Evolutionary conservation across 2,888 invertebrate genomes (phyloP).

Genomic region (Andrena chrysosceles): DNA sequence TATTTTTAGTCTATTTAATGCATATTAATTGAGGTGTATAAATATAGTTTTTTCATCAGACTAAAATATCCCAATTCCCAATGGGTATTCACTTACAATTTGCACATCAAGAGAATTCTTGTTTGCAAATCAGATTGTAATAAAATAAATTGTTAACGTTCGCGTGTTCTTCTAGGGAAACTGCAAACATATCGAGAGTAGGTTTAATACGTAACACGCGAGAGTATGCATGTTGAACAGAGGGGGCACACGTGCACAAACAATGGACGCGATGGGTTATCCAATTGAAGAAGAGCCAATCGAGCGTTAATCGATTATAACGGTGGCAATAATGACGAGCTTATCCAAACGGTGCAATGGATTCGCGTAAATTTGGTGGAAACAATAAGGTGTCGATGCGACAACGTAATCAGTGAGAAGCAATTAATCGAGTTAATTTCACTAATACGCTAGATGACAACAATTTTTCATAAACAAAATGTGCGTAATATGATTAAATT

Average conservation of each 20-base stretch:
- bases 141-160: background rate
- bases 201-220: background rate
- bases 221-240: slow-evolving; percentile 3
- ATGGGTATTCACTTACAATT: background rate
- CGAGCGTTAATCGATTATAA: slow-evolving; percentile 52
- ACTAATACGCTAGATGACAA: background rate
- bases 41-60: no score
- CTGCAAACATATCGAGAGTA: background rate
- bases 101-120: no score
- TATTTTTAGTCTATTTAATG: no score
- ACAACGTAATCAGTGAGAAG: slow-evolving; percentile 7
- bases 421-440: background rate
- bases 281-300: slow-evolving; percentile 50
- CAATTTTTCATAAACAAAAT: background rate
- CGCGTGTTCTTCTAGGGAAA: no score
- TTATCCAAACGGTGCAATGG: slow-evolving; percentile 16
- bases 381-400: slow-evolving; percentile 10
- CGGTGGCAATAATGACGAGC: slow-evolving; percentile 40
- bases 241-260: slow-evolving; percentile 43
- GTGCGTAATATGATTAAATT: no score
- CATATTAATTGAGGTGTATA: no score
- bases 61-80: no score
- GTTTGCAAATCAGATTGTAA: background rate
- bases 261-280: slow-evolving; percentile 34
- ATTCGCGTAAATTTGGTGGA: slow-evolving; percentile 2